Conservation (phyloP, 2,888 invertebrate genomes). For the Pelosia muscerda region DNA sequence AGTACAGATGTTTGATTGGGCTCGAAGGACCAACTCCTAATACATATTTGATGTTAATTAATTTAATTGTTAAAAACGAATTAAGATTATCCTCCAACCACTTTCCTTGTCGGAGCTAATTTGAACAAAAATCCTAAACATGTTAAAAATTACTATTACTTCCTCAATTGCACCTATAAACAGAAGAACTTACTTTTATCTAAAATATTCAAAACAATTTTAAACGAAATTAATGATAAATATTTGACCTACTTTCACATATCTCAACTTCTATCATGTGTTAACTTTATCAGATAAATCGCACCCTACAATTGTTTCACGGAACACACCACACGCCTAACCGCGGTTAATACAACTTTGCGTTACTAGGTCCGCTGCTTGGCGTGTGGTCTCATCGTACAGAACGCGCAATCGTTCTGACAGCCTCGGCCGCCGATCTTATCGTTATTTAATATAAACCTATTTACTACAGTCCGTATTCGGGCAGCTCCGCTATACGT, state of each 20-base stretch:
- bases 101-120: not conserved
- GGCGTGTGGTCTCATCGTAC: conserved; percentile 74
- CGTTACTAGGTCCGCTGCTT: conserved; percentile 52
- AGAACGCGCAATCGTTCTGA: conserved; percentile 71
- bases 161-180: too few species aligned
- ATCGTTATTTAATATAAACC: conserved; percentile 72
- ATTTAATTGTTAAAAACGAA: not conserved
- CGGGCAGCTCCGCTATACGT: conserved; percentile 32
- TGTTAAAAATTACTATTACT: too few species aligned
- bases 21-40: not conserved
- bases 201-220: too few species aligned
- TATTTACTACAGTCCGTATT: conserved; percentile 62
- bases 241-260: not conserved
- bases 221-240: not conserved
- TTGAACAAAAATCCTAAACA: not conserved
- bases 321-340: conserved; percentile 44
- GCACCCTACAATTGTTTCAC: conserved; percentile 42
- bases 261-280: not conserved
- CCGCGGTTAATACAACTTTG: conserved; percentile 46
- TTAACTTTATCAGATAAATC: conserved; percentile 40
- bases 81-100: too few species aligned
- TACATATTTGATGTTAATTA: not conserved
- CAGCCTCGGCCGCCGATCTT: conserved; percentile 69
- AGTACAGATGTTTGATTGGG: not conserved
- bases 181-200: too few species aligned